Evolutionary conservation across 2,113 vertebrate genomes (phyloP).

Genomic region (Mystacornis crossleyi): DNA sequence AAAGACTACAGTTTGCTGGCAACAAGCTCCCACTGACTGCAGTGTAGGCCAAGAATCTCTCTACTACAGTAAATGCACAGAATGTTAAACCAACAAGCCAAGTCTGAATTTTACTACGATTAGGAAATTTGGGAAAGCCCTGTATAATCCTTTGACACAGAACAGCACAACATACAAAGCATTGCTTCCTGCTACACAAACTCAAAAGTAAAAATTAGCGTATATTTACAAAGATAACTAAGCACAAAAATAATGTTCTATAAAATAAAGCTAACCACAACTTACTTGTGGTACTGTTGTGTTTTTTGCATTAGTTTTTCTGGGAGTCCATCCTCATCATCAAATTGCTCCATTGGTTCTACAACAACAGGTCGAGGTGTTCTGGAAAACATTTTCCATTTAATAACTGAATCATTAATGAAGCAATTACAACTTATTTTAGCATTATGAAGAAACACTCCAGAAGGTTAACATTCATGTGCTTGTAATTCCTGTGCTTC

Average conservation of each 20-base stretch:
- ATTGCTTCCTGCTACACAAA: background rate
- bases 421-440: background rate
- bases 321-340: conserved; percentile 93
- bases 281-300: conserved; percentile 94
- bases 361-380: conserved; percentile 95
- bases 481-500: background rate
- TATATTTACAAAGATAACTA: background rate
- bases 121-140: background rate
- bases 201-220: background rate
- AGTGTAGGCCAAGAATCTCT: background rate
- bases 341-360: conserved; percentile 94
- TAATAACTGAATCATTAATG: background rate
- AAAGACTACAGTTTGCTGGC: background rate
- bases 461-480: background rate
- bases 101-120: background rate
- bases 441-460: background rate
- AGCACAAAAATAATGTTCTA: background rate
- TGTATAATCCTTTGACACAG: background rate
- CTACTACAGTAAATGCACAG: background rate
- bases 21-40: background rate
- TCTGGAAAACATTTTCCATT: conserved; percentile 67
- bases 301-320: conserved; percentile 94
- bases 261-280: background rate
- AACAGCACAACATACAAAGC: background rate
- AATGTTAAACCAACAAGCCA: background rate